Base-by-base conservation (phyloP, 30 jellyfish, hydroid and myxozoan species). In the Hydractinia symbiolongicarpus region DNA sequence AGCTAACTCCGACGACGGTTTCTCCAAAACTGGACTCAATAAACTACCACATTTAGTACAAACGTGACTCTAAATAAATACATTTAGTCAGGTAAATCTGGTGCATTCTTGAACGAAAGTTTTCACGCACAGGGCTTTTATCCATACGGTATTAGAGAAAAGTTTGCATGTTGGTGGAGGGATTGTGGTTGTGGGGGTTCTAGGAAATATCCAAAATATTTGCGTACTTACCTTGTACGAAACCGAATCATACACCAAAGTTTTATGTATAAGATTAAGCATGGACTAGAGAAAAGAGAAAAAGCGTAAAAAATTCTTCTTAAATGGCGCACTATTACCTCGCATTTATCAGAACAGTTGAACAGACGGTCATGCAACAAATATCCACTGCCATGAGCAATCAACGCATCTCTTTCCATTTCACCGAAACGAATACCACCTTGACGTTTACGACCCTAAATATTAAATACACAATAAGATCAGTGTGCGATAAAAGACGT, bases 401-500 rank as follows among this genome's bases (percentile, higher is more conserved):
- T 89, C 79, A 94, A 81, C 8, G 97, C 97, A 85, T 94, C 99
- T 56, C 99, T 73, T 74, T 94, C 99, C 99, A 94, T 94, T 77
- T 94, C 99, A 56, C 99, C 99, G 71, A 94, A 89, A 40, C 99
- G 91, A 54, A 94, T 90, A 9, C 99, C 99, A 17, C 99, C 99
- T 72, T 90, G 97, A 17, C 99, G 79, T 83, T 89, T 89, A 57
- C 99, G 96, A 44, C 99, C 99, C 96, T 93, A 9, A 77, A 58
- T 58, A 58, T 58, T 11, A 11, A 58, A 58, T 58, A 3, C 19
- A 58, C 1, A 11, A 58, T 58, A 3, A 11, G 19, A 58, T 58
- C 69, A 30, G 44, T 58, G 2, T 58, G 69, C 69, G 1, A 11
- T 58, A 58, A 58, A 58, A 16, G 19, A 58, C 3, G 19, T 16